Evolutionary conservation across 2,888 invertebrate species (phyloP).

Genomic region (Drosophila suboccidentalis): DNA sequence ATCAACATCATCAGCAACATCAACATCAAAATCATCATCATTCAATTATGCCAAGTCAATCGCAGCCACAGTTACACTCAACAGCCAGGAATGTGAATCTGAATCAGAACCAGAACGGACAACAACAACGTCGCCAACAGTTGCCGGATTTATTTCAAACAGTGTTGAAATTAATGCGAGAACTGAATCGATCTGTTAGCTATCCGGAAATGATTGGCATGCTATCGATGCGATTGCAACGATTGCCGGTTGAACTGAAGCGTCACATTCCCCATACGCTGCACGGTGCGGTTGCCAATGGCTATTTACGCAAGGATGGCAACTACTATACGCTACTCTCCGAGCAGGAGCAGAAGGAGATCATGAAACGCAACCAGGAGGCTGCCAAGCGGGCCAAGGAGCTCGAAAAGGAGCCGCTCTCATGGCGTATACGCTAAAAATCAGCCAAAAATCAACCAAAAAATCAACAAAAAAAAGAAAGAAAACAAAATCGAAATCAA

Average conservation of each 20-base stretch:
- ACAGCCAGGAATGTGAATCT: too few species aligned
- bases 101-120: background rate
- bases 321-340: slow-evolving; percentile 57
- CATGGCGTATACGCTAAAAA: slow-evolving; percentile 67
- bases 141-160: slow-evolving; percentile 52
- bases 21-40: background rate
- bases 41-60: slow-evolving; percentile 34
- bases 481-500: background rate
- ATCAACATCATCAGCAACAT: background rate
- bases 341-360: slow-evolving; percentile 57
- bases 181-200: slow-evolving; percentile 58
- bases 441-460: background rate
- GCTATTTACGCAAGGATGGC: slow-evolving; percentile 63
- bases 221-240: slow-evolving; percentile 51
- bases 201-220: slow-evolving; percentile 59
- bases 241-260: slow-evolving; percentile 60
- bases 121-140: slow-evolving; percentile 30
- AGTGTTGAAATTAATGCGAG: slow-evolving; percentile 49
- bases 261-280: slow-evolving; percentile 62
- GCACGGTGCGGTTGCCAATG: slow-evolving; percentile 59
- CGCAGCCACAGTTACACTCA: slow-evolving; percentile 41
- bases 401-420: slow-evolving; percentile 65
- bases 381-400: slow-evolving; percentile 68
- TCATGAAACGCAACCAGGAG: slow-evolving; percentile 59
- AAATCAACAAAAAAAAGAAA: background rate